A percentile compares a stretch with the other conserved stretches of the same genome.
Conservation (phyloP, 2,797 vertebrate species). For the Chelon auratus region DNA sequence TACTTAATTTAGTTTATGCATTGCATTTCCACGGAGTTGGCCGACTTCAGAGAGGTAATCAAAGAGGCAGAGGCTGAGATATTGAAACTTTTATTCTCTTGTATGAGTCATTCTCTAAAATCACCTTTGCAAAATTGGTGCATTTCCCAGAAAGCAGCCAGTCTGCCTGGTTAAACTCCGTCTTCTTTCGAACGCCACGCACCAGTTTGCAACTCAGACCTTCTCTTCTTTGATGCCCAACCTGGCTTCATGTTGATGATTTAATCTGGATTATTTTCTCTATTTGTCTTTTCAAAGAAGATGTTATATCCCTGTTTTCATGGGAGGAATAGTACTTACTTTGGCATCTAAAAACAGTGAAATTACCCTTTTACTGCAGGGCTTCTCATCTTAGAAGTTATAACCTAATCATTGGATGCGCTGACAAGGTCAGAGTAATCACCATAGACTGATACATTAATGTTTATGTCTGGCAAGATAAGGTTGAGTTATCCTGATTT, state of each 20-base stretch:
- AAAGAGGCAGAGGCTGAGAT: not conserved
- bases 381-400: not conserved
- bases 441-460: not conserved
- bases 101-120: not conserved
- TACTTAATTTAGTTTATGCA: not conserved
- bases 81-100: not conserved
- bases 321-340: not conserved
- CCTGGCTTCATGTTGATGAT: not conserved
- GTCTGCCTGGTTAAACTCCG: not conserved
- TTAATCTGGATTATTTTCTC: not conserved
- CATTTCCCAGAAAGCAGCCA: not conserved
- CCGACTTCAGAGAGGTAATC: not conserved
- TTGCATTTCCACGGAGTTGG: not conserved
- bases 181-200: not conserved
- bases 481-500: slow-evolving; percentile 40
- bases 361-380: not conserved
- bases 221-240: not conserved
- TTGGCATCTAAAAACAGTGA: slow-evolving; percentile 2
- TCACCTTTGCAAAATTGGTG: not conserved
- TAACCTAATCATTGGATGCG: not conserved
- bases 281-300: not conserved
- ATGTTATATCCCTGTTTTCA: not conserved
- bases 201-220: not conserved
- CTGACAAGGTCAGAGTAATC: not conserved
- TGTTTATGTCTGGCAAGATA: slow-evolving; percentile 17